Evolutionary conservation across 2,113 vertebrate genomes (phyloP).

Genomic region (Pipra filicauda): DNA sequence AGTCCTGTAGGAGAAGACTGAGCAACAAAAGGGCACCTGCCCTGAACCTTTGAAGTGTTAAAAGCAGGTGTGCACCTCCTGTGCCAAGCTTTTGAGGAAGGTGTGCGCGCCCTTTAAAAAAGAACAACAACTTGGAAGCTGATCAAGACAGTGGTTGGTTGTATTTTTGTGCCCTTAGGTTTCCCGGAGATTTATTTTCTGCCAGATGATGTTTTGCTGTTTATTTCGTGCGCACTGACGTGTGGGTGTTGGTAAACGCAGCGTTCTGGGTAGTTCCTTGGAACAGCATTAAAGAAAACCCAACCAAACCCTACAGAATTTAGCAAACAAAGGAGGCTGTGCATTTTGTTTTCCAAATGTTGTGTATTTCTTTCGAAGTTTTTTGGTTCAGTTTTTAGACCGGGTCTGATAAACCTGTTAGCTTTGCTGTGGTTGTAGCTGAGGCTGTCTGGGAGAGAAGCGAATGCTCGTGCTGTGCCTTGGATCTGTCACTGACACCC

Average conservation of each 20-base stretch:
- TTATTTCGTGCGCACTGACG: neutral
- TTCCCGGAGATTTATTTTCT: neutral
- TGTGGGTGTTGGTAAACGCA: neutral
- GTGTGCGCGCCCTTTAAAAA: neutral
- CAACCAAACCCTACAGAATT: neutral
- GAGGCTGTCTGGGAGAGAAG: neutral
- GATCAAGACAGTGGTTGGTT: neutral
- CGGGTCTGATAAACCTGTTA: neutral
- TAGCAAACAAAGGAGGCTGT: neutral
- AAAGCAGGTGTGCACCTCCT: neutral
- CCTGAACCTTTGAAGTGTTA: neutral
- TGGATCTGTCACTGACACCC: neutral
- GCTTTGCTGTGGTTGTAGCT: neutral
- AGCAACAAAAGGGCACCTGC: neutral
- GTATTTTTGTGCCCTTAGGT: neutral
- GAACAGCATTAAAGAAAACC: neutral
- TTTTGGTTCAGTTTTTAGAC: neutral
- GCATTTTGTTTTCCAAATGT: neutral
- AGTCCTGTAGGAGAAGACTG: neutral
- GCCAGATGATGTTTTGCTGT: neutral
- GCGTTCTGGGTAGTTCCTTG: neutral
- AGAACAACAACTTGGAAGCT: neutral
- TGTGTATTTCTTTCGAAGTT: neutral
- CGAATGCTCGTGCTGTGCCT: accelerated
- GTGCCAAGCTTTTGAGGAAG: neutral